These are phyloP conservation scores for Rotaria magnacalcarata DNA, from an alignment of 2,888 invertebrate genomes.

Conservation along the genomic window DNA sequence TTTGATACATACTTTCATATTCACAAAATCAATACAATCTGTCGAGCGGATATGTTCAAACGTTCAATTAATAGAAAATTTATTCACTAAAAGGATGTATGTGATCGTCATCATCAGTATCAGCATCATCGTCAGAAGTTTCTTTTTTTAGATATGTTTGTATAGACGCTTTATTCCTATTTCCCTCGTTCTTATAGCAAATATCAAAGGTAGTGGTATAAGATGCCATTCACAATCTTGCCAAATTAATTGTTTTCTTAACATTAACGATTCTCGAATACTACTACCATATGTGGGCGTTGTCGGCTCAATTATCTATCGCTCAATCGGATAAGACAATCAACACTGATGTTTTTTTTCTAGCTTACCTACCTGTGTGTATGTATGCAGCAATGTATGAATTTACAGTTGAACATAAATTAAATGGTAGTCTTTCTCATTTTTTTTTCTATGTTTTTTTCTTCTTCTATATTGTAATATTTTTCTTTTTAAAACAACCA, in stretches of 20 bases:
- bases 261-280: constrained; percentile 34
- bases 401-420: not conserved
- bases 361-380: not conserved
- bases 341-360: not conserved
- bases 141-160: constrained; percentile 6
- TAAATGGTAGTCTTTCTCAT: not conserved
- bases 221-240: constrained; percentile 27
- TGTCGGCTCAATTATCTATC: constrained; percentile 26
- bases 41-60: constrained; percentile 15
- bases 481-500: constrained; percentile 18
- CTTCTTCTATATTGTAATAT: not conserved
- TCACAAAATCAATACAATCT: constrained; percentile 10
- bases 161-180: constrained; percentile 11
- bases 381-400: not conserved
- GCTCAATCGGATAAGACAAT: not conserved
- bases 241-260: constrained; percentile 36
- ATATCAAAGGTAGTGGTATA: not conserved
- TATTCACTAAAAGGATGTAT: not conserved
- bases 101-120: not conserved
- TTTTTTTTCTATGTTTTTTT: not conserved
- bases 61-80: constrained; percentile 31
- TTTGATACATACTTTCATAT: not conserved
- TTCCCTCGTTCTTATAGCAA: not conserved
- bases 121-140: not conserved
- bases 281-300: constrained; percentile 28